phyloP scores from a whole-genome alignment of 2,113 vertebrate genomes.

The Hydrolagus affinis region DNA sequence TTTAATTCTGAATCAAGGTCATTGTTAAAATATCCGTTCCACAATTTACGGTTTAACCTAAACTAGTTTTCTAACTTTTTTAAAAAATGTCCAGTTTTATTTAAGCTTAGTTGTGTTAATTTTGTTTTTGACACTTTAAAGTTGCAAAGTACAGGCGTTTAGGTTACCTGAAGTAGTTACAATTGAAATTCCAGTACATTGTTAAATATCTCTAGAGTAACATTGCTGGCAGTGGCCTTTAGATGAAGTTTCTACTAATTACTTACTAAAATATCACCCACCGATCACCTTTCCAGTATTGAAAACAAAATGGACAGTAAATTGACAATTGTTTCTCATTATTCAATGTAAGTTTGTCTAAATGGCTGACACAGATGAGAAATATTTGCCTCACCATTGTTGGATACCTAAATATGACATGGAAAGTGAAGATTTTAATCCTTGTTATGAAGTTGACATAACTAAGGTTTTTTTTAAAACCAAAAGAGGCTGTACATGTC shows the following conservation, averaged over 20 bases:
- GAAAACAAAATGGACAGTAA: neutral
- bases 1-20: constrained; percentile 18
- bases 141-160: neutral
- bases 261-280: neutral
- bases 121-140: constrained; percentile 3
- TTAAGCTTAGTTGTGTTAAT: constrained; percentile 15
- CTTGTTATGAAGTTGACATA: neutral
- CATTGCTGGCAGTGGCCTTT: constrained; percentile 31
- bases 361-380: constrained; percentile 18
- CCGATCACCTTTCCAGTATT: neutral
- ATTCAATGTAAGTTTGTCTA: constrained; percentile 43
- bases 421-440: constrained; percentile 33
- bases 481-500: constrained; percentile 37
- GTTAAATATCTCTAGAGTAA: constrained; percentile 13
- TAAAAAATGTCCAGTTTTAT: constrained; percentile 19
- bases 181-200: neutral
- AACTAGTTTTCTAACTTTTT: constrained; percentile 31
- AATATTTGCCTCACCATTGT: constrained; percentile 23
- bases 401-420: constrained; percentile 12
- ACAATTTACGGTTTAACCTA: neutral
- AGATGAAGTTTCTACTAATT: constrained; percentile 17
- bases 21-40: constrained; percentile 4
- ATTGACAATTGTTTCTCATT: constrained; percentile 43
- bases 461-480: neutral
- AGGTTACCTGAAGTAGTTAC: constrained; percentile 27